Base-by-base conservation (phyloP, 2,797 vertebrate species). In the Sparus aurata region DNA sequence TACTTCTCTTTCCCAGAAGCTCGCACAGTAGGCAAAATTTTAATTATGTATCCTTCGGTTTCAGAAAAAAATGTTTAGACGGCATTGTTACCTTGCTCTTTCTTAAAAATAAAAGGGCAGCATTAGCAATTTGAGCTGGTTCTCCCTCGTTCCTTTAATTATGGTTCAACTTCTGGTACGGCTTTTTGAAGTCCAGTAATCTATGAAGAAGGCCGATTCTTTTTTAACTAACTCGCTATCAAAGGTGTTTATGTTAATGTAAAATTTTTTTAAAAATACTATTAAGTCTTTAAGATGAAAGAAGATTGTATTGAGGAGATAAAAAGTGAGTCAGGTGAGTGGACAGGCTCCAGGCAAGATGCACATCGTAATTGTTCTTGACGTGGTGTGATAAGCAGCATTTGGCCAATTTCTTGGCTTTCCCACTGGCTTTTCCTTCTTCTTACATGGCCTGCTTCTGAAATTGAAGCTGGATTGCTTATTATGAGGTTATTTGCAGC, bases 371-470 rank as follows among this genome's bases (percentile, higher is more conserved):
- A 80, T 68, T 58, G 16, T 27, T 67, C 55, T 66, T 72, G 38
- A 83, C 63, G 63, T 74, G 38, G 77, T 59, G 63, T 62, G 43
- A 80, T 84, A 84, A 66, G 67, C 68, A 73, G 54, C 47, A 30
- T 76, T 46, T 66, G 10, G 38, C 15, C 13, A 63, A 79, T 84
- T 75, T 30, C 27, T 60, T 43, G 22, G 64, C 64, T 20, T 27
- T 12, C 15, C 12, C 7, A 0, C 30, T 50, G 27, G 54, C 43
- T 49, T 69, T 79, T 72, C 34, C 49, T 69, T 4, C 17, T 66
- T 25, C 41, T 30, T 80, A 34, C 60, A 63, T 1, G 1, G 43
- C 20, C 27, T 15, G 22, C 69, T 74, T 34, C 30, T 59, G 20
- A 54, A 63, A 66, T 25, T 25, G 7, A 45, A 65, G 62, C 43